Evolutionary conservation across 2,888 invertebrate genomes (phyloP).

Genomic region (Rhaphigaster nebulosa): DNA sequence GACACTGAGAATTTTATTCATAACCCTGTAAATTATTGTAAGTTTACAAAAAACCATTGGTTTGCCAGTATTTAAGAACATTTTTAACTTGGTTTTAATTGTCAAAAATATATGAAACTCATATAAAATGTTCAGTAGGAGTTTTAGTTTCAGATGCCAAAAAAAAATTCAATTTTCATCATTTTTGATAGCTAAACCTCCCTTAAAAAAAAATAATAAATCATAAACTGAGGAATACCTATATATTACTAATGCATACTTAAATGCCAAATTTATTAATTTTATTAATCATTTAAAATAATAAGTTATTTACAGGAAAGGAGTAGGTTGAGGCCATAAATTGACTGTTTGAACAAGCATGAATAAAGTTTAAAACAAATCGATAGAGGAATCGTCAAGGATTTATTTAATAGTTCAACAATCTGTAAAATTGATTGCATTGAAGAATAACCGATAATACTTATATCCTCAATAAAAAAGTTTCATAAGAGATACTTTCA

Average conservation of each 20-base stretch:
- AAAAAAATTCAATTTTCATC: too few species aligned
- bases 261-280: neutral
- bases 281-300: neutral
- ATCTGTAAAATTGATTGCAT: neutral
- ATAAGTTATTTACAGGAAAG: neutral
- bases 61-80: too few species aligned
- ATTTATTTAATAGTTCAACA: neutral
- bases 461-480: neutral
- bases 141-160: too few species aligned
- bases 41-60: too few species aligned
- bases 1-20: too few species aligned
- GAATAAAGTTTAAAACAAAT: neutral
- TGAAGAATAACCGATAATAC: too few species aligned
- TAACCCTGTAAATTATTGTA: too few species aligned
- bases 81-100: too few species aligned
- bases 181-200: too few species aligned
- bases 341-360: neutral
- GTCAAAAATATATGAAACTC: too few species aligned
- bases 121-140: too few species aligned
- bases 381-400: neutral
- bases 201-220: neutral
- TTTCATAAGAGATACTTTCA: neutral
- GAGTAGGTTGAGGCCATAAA: neutral
- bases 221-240: neutral
- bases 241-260: neutral